A percentile compares a stretch with the other conserved stretches of the same genome.
Evolutionary conservation across 2,113 vertebrate genomes (phyloP).

Genomic region (Rhegmatorhina hoffmannsi): DNA sequence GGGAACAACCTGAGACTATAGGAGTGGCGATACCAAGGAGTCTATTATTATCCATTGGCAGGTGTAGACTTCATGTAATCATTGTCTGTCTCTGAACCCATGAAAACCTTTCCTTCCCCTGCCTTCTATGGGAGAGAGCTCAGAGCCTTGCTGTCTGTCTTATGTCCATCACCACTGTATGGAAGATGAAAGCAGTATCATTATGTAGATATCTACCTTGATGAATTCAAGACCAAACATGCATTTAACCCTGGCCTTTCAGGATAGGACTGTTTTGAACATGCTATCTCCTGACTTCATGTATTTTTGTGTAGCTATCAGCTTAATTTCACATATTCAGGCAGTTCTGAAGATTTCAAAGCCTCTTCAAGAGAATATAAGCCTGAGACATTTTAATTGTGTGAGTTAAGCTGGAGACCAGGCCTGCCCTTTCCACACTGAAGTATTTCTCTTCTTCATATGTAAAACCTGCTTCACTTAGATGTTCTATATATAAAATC

Average conservation of each 20-base stretch:
- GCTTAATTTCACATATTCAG: background rate
- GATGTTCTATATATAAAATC: background rate
- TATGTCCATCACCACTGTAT: background rate
- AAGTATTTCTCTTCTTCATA: background rate
- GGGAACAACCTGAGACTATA: background rate
- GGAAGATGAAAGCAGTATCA: background rate
- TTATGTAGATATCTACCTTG: background rate
- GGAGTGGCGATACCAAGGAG: background rate
- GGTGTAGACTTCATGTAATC: background rate
- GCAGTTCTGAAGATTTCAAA: background rate
- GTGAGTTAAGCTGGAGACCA: background rate
- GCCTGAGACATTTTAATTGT: background rate
- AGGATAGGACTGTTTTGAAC: background rate
- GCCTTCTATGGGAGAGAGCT: fast-evolving
- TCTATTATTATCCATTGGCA: background rate
- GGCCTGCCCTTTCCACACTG: background rate
- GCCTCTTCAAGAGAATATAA: background rate
- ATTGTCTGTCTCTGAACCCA: background rate
- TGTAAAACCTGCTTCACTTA: background rate
- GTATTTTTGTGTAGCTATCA: background rate
- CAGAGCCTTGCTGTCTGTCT: background rate
- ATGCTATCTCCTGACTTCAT: background rate
- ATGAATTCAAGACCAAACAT: background rate
- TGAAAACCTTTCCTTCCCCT: background rate
- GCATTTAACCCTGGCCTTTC: background rate